These are phyloP conservation scores for Druon quercuslanigerum DNA, from an alignment of 1,140 invertebrate species.

Conservation along the genomic window DNA sequence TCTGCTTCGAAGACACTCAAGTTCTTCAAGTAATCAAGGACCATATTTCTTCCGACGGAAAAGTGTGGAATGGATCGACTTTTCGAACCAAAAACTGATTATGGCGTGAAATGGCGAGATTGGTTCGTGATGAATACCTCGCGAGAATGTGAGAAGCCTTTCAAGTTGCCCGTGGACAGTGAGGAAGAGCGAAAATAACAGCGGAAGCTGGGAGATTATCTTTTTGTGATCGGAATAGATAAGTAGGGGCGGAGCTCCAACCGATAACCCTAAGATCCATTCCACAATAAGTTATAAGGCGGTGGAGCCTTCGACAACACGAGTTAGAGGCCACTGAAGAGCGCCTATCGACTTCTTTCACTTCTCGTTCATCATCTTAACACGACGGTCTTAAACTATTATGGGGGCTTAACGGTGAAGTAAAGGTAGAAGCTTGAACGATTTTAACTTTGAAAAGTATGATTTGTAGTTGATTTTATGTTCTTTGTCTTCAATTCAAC, in stretches of 20 bases:
- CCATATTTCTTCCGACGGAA: not conserved
- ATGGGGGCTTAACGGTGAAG: not conserved
- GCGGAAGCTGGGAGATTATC: constrained; percentile 24
- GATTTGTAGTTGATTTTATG: not conserved
- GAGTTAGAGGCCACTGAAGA: constrained; percentile 7
- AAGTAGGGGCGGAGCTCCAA: not conserved
- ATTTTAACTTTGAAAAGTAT: not conserved
- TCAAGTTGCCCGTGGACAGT: not conserved
- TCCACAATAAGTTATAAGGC: constrained; percentile 18
- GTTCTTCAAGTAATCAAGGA: constrained; percentile 25
- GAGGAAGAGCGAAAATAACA: not conserved
- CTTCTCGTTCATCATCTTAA: constrained; percentile 28
- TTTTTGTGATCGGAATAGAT: constrained; percentile 11
- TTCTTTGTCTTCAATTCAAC: too few relatives aligned
- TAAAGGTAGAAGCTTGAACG: not conserved
- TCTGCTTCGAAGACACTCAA: constrained; percentile 15
- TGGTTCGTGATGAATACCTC: not conserved
- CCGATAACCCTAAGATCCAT: not conserved
- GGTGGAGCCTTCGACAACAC: not conserved
- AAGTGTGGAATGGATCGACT: not conserved
- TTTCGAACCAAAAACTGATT: constrained; percentile 19
- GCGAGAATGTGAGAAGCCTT: too few relatives aligned
- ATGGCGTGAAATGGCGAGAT: not conserved
- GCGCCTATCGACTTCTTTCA: constrained; percentile 9
- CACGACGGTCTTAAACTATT: constrained; percentile 20